phyloP scores from a whole-genome alignment of 2,113 vertebrate species.

The Tetrao urogallus region DNA sequence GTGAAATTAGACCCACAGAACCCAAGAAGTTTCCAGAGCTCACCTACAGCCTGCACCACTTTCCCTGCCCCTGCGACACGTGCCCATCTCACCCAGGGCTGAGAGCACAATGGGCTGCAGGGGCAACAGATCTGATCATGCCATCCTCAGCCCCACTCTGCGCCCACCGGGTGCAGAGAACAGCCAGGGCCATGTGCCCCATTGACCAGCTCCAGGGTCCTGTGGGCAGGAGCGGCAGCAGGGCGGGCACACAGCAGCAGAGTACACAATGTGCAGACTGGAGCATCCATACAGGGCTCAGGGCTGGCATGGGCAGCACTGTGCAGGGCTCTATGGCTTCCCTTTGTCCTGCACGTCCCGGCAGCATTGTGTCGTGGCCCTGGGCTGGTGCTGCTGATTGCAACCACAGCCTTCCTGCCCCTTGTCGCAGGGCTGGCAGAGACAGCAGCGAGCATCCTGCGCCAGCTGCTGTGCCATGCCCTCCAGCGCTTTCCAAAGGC shows the following conservation, averaged over 20 bases:
- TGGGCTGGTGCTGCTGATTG: background rate
- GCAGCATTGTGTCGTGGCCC: accelerated
- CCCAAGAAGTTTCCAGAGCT: background rate
- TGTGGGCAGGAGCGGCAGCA: background rate
- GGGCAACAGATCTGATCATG: accelerated
- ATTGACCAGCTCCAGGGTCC: background rate
- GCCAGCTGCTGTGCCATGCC: accelerated
- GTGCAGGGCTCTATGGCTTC: background rate
- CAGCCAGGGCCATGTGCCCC: background rate
- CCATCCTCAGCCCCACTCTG: background rate
- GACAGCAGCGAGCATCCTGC: background rate
- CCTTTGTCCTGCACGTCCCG: accelerated
- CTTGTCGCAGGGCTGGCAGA: background rate
- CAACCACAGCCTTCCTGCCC: accelerated
- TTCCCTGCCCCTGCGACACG: background rate
- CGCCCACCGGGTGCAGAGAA: background rate
- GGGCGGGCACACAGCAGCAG: accelerated
- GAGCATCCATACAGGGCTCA: background rate
- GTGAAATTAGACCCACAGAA: slow-evolving; percentile 62
- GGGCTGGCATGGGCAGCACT: background rate
- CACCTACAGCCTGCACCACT: background rate
- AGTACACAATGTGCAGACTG: background rate
- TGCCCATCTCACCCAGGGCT: background rate
- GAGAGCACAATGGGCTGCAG: background rate
- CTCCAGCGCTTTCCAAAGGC: background rate